Percentiles rank a stretch among this genome's conserved stretches.
Conservation (phyloP, 2,797 vertebrate genomes). For the Phaenicophaeus curvirostris region DNA sequence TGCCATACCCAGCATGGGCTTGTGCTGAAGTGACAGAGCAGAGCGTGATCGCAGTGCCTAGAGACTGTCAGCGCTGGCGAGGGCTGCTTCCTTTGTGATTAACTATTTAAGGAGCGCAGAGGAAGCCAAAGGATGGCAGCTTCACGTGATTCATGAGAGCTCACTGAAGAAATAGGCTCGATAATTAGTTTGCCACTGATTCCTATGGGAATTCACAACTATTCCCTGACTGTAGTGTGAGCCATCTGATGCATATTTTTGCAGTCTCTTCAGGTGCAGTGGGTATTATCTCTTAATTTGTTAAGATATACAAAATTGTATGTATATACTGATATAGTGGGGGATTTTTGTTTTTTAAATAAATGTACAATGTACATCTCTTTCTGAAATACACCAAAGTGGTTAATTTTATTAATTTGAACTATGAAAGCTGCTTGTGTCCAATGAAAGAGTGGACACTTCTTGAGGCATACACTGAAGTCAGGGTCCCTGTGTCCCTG, state of each 20-base stretch:
- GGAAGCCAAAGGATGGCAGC: not conserved
- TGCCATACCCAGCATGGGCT: not conserved
- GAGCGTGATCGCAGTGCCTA: not conserved
- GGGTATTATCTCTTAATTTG: not conserved
- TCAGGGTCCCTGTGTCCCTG: not conserved
- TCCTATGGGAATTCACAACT: not conserved
- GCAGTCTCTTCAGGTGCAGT: not conserved
- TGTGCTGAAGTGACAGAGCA: not conserved
- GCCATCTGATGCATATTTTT: not conserved
- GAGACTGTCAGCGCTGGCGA: not conserved
- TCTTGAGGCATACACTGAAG: not conserved
- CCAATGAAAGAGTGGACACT: rapidly evolving
- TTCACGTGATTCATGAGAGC: not conserved
- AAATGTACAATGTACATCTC: not conserved
- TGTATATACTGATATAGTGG: not conserved
- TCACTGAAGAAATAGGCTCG: not conserved
- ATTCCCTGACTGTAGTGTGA: not conserved
- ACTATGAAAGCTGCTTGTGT: not conserved
- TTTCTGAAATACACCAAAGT: not conserved
- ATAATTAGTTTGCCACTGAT: slow-evolving; percentile 9
- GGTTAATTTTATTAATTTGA: not conserved
- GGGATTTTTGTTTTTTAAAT: not conserved
- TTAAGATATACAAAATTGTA: not conserved
- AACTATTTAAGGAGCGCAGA: not conserved
- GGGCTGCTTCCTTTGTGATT: not conserved